Percentiles rank a stretch among this genome's conserved stretches.
Conservation (phyloP, 2,113 vertebrate genomes). For the Reinhardtius hippoglossoides region DNA sequence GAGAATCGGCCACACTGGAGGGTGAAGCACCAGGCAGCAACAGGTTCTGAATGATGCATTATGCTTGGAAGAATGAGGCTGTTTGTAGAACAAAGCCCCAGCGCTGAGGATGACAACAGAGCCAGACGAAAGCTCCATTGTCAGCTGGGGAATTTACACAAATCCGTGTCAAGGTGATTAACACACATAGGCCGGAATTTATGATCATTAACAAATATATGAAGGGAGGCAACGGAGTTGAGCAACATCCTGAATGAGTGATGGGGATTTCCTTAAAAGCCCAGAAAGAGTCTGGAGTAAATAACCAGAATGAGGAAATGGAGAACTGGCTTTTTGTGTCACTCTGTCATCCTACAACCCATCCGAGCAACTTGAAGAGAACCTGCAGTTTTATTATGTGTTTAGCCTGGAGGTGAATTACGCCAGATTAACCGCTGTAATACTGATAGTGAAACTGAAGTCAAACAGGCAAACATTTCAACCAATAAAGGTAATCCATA, state of each 20-base stretch:
- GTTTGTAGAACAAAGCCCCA: constrained; percentile 48
- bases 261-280: background rate
- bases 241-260: background rate
- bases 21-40: constrained; percentile 27
- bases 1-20: background rate
- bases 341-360: no score
- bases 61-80: constrained; percentile 28
- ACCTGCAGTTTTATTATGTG: constrained; percentile 8
- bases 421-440: no score
- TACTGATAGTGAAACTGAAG: no score
- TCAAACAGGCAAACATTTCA: no score
- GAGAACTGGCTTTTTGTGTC: background rate
- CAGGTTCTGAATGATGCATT: constrained; percentile 54
- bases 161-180: background rate
- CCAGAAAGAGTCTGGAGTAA: background rate
- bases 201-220: background rate
- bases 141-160: background rate
- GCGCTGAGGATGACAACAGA: constrained; percentile 47
- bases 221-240: background rate
- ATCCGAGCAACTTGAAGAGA: background rate
- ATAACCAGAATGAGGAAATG: constrained; percentile 7
- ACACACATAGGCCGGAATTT: background rate
- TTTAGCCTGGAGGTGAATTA: background rate
- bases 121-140: constrained; percentile 33
- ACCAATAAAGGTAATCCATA: no score